phyloP scores from a whole-genome alignment of 2,113 vertebrate genomes.

The Onychostruthus taczanowskii region DNA sequence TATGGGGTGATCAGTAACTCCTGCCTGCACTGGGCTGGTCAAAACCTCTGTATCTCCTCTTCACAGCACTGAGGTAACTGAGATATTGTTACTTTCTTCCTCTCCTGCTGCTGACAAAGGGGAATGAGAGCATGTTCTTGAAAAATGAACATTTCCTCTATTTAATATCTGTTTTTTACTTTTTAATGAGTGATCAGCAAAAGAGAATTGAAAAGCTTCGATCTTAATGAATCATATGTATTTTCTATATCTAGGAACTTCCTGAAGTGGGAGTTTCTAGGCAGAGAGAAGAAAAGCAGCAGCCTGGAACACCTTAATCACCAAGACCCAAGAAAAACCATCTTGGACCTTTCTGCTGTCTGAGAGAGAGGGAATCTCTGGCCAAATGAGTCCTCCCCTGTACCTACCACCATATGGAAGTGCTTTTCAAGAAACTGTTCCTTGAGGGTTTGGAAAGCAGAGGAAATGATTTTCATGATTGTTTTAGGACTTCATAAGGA shows the following conservation, averaged over 20 bases:
- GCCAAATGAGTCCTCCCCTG: conserved; percentile 55
- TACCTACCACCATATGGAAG: conserved; percentile 73
- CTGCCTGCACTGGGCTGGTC: neutral
- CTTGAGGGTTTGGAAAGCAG: conserved; percentile 57
- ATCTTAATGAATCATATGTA: neutral
- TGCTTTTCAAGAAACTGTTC: conserved; percentile 68
- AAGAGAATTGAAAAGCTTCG: neutral
- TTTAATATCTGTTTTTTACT: neutral
- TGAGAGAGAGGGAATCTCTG: conserved; percentile 10
- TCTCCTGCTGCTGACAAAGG: neutral
- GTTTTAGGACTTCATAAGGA: conserved; percentile 64
- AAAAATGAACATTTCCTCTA: neutral
- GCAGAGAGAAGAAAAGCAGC: neutral
- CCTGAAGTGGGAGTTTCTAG: neutral
- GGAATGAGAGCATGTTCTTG: neutral
- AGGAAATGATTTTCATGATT: conserved; percentile 70
- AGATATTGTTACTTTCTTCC: neutral
- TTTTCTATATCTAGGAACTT: neutral
- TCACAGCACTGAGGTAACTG: neutral
- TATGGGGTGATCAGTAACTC: neutral
- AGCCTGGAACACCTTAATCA: conserved; percentile 23
- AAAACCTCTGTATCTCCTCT: neutral
- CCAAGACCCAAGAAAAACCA: neutral
- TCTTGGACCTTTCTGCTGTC: conserved; percentile 34
- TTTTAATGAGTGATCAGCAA: neutral